These are phyloP conservation scores for Batillaria attramentaria DNA, from an alignment of 1,140 invertebrate species.

Conservation along the genomic window DNA sequence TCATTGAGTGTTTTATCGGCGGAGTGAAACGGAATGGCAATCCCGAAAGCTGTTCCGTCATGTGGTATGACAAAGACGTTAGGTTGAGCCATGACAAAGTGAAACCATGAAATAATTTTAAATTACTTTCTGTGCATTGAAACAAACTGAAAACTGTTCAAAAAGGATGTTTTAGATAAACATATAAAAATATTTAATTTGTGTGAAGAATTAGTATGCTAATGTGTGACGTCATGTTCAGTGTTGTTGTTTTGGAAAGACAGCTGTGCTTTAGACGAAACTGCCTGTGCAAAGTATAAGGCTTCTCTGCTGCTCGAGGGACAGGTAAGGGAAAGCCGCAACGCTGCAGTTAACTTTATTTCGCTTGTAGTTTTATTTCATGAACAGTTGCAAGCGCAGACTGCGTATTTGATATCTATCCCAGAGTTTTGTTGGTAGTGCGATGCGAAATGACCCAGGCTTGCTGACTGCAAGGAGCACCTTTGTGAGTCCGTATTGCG, in stretches of 20 bases:
- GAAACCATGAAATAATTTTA: not conserved
- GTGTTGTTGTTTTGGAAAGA: slow-evolving; percentile 22
- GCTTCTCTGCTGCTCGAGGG: too few species aligned
- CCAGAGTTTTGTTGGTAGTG: too few species aligned
- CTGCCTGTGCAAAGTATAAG: not conserved
- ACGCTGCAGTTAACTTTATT: too few species aligned
- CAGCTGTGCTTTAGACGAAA: slow-evolving; percentile 12
- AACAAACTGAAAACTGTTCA: not conserved
- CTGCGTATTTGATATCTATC: too few species aligned
- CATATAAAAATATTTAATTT: not conserved
- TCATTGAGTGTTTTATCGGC: slow-evolving; percentile 3
- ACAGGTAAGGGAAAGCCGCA: too few species aligned
- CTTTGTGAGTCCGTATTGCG: too few species aligned
- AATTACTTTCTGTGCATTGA: not conserved
- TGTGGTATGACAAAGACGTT: not conserved
- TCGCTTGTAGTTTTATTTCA: too few species aligned
- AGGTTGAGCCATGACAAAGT: not conserved
- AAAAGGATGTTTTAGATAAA: not conserved
- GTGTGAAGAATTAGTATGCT: not conserved
- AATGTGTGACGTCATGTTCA: slow-evolving; percentile 23
- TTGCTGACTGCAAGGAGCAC: too few species aligned
- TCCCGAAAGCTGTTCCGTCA: not conserved
- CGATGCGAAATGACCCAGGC: too few species aligned
- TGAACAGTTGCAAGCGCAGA: too few species aligned
- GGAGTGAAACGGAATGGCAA: not conserved